Evolutionary conservation across 2,888 invertebrate species (phyloP), one percentile per base, ranked within the genome.

Genomic region (Gastrophysa polygoni): DNA sequence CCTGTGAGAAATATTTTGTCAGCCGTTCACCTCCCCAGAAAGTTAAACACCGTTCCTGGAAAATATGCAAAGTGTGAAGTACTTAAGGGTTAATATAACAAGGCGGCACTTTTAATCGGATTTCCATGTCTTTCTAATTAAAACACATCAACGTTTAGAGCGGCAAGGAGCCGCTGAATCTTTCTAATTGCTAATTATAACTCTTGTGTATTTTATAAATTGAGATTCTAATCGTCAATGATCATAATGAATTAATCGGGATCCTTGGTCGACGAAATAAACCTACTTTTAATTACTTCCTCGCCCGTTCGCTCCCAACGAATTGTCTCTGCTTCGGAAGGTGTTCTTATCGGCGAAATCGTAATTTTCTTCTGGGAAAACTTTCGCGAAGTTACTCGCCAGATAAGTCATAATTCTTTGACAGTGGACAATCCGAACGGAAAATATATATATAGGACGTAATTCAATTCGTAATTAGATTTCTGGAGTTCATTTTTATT

Each of bases 181-280:
- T 79, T 78, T 78, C 79, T 81, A 81, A 81, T 81, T 81, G 80
- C 81, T 81, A 81, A 81, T 82, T 81, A 81, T 80, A 80, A 80
- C 76, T 80, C 80, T 38, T 81, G 81, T 81, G 80, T 81, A 81
- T 81, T 81, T 81, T 81, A 81, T 79, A 81, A 81, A 81, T 81
- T 81, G 81, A 79, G 81, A 81, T 81, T 81, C 80, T 81, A 80
- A 81, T 81, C 81, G 77, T 75, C 78, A 78, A 80, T 80, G 80
- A 80, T 79, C 81, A 80, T 82, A 82, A 82, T 81, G 81, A 81
- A 82, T 82, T 81, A 80, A 81, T 81, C 80, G 80, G 72, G 77
- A 75, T 78, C 77, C 77, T 72, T 74, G 71, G 70, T 69, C 71
- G 66, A 70, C 75, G 75, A 78, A 77, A 77, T 77, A 77, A 77